Percentiles rank a stretch among this genome's conserved stretches.
Evolutionary conservation across 2,113 vertebrate genomes (phyloP).

Genomic region (Centropus unirufus): DNA sequence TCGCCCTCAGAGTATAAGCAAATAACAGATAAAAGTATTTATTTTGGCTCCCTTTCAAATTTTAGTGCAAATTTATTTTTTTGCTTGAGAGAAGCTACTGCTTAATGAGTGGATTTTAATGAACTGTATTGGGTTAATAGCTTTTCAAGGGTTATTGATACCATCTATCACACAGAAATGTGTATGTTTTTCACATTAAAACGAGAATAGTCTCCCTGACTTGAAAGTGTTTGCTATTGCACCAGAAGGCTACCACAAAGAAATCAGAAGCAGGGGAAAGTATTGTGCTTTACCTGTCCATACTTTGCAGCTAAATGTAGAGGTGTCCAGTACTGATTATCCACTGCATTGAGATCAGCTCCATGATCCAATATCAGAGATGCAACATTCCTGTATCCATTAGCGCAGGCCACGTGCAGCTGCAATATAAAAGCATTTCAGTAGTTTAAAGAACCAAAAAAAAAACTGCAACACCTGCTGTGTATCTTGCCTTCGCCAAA

Average conservation of each 20-base stretch:
- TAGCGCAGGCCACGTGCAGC: conserved; percentile 92
- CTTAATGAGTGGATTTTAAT: background rate
- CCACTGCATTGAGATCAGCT: conserved; percentile 81
- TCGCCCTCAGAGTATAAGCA: background rate
- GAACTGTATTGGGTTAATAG: background rate
- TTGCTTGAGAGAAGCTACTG: background rate
- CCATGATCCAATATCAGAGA: conserved; percentile 83
- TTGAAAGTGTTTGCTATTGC: background rate
- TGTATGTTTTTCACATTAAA: background rate
- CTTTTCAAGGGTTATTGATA: background rate
- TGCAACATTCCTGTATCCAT: conserved; percentile 89
- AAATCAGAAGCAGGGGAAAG: background rate
- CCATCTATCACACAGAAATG: background rate
- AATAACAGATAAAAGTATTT: background rate
- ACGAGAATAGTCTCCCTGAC: background rate
- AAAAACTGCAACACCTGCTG: accelerated
- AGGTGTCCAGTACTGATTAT: conserved; percentile 89
- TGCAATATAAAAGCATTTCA: conserved; percentile 38
- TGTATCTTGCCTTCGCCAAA: background rate
- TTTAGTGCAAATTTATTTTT: background rate
- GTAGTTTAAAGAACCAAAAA: background rate
- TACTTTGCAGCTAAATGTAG: conserved; percentile 94
- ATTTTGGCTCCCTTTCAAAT: background rate
- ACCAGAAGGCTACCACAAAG: background rate
- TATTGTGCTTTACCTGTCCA: conserved; percentile 84